Percentiles rank a stretch among this genome's conserved stretches.
Evolutionary conservation across 37 sponge, comb jelly and placozoan species (phyloP).

Genomic region (Aplysina aerophoba): DNA sequence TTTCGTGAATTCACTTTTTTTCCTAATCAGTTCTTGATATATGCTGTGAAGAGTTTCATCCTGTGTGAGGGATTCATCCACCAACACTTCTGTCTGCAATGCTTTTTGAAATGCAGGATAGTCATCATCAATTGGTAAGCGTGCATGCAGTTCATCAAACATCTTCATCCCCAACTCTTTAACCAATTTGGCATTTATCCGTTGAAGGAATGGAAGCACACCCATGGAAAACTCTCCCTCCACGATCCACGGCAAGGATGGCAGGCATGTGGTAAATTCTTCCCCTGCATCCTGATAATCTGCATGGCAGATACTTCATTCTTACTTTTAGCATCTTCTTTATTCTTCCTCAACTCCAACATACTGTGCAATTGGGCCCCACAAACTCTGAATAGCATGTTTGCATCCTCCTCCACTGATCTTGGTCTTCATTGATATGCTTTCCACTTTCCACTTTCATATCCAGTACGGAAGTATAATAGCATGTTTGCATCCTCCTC

Average conservation of each 20-base stretch:
- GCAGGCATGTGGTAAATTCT: constrained; percentile 13
- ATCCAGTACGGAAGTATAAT: neutral
- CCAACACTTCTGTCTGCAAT: no score
- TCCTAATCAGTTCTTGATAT: no score
- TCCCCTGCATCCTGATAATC: neutral
- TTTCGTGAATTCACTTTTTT: no score
- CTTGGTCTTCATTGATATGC: neutral
- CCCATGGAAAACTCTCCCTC: constrained; percentile 8
- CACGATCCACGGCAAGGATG: neutral
- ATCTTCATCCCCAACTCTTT: no score
- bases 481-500: constrained; percentile 12
- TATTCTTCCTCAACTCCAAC: neutral
- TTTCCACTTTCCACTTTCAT: neutral
- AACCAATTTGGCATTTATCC: no score
- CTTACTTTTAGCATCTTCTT: neutral
- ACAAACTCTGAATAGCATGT: neutral
- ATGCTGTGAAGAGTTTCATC: no score
- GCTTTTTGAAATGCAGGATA: no score
- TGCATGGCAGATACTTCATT: neutral
- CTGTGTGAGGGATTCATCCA: no score
- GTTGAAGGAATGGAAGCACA: neutral
- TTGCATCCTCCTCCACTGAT: neutral
- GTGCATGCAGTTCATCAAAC: no score
- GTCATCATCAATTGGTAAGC: no score
- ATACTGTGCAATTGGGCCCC: neutral